These are phyloP conservation scores for Coccyzus lansbergi DNA, from an alignment of 2,797 vertebrate species.

Conservation along the genomic window DNA sequence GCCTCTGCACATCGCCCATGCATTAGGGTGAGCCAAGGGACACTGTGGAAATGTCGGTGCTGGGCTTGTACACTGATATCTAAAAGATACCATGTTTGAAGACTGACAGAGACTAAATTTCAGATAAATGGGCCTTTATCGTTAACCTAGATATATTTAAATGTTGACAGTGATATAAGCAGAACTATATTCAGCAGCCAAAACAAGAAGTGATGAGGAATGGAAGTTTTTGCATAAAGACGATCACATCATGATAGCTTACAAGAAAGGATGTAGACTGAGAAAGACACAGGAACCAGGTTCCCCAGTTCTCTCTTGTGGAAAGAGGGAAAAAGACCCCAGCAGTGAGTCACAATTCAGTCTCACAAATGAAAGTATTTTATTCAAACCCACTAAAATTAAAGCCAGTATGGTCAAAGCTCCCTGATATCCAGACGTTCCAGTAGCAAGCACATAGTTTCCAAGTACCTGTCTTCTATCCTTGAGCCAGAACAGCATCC, in stretches of 20 bases:
- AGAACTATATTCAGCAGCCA: not conserved
- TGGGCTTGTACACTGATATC: not conserved
- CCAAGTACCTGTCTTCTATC: not conserved
- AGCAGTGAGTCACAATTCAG: not conserved
- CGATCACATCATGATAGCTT: not conserved
- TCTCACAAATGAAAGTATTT: not conserved
- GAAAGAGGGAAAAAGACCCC: no score
- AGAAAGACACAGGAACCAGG: not conserved
- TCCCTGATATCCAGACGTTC: not conserved
- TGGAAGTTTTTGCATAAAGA: not conserved
- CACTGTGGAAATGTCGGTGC: not conserved
- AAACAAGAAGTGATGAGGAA: not conserved
- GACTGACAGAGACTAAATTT: not conserved
- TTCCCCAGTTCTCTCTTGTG: not conserved
- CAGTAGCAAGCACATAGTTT: not conserved
- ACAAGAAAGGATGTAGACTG: not conserved
- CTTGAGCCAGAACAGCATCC: not conserved
- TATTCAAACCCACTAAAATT: not conserved
- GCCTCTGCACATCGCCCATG: not conserved
- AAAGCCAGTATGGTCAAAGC: not conserved
- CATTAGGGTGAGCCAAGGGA: not conserved
- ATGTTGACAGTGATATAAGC: not conserved
- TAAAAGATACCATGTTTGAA: accelerated
- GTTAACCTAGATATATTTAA: not conserved
- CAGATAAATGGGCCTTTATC: not conserved